phyloP scores from a whole-genome alignment of 2,113 vertebrate species.

The Regulus satrapa region DNA sequence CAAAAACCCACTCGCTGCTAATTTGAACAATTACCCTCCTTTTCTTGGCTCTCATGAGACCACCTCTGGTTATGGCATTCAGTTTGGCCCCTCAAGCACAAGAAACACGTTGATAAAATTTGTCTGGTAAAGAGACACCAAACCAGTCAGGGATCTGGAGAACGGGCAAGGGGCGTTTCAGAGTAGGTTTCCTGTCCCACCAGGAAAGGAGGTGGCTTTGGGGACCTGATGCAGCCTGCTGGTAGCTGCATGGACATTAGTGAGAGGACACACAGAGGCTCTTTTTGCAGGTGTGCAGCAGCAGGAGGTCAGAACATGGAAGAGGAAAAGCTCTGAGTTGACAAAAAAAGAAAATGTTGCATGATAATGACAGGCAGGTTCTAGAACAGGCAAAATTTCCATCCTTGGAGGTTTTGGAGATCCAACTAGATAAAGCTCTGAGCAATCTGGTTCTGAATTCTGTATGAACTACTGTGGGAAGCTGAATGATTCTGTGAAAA shows the following conservation, averaged over 20 bases:
- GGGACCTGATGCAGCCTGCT: neutral
- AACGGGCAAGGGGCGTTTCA: fast-evolving
- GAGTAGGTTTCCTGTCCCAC: neutral
- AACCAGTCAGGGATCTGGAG: neutral
- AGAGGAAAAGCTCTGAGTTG: neutral
- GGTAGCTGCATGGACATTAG: neutral
- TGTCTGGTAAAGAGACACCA: neutral
- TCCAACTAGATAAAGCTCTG: neutral
- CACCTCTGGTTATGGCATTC: neutral
- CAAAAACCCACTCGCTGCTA: neutral
- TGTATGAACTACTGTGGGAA: neutral
- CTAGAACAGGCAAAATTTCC: neutral
- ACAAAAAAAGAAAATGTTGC: neutral
- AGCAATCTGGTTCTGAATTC: neutral
- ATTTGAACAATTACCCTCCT: neutral
- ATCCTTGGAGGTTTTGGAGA: neutral
- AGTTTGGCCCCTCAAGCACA: neutral
- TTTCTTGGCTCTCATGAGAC: neutral
- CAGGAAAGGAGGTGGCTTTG: neutral
- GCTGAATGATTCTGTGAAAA: neutral
- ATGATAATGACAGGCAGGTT: neutral
- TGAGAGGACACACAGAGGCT: neutral
- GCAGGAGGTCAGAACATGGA: neutral
- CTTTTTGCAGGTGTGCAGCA: neutral
- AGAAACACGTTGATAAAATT: neutral